phyloP scores from a whole-genome alignment of 1,140 invertebrate genomes.

The Lepeophtheirus salmonis region DNA sequence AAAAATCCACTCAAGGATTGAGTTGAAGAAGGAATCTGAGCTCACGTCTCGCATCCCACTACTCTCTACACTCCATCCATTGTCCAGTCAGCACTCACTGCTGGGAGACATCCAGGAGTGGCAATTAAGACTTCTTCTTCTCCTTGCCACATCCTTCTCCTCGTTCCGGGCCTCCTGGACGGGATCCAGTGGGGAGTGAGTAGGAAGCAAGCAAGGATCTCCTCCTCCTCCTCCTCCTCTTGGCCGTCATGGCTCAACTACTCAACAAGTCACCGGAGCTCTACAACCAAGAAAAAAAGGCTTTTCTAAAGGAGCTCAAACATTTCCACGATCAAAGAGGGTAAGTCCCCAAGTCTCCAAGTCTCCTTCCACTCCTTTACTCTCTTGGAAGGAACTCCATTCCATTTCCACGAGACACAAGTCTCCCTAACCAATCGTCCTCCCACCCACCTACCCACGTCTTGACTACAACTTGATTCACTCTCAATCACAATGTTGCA shows the following conservation, averaged over 20 bases:
- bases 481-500: not conserved
- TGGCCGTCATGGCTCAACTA: constrained; percentile 45
- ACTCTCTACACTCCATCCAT: too few species aligned
- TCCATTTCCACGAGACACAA: not conserved
- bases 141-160: not conserved
- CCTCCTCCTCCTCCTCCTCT: too few species aligned
- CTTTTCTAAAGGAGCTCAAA: constrained; percentile 54
- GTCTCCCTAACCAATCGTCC: not conserved
- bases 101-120: too few species aligned
- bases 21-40: too few species aligned
- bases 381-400: not conserved
- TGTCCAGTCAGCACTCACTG: too few species aligned
- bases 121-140: too few species aligned
- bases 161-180: not conserved
- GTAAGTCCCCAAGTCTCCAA: constrained; percentile 36
- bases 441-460: constrained; percentile 14
- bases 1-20: not conserved
- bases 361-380: constrained; percentile 9
- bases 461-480: constrained; percentile 21
- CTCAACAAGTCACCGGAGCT: constrained; percentile 47
- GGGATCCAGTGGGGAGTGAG: too few species aligned
- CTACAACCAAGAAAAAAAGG: constrained; percentile 46
- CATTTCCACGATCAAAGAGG: constrained; percentile 64
- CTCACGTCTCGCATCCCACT: too few species aligned
- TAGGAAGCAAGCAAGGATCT: too few species aligned